Evolutionary conservation across 2,797 vertebrate genomes (phyloP).

Genomic region (Vespertilio murinus): DNA sequence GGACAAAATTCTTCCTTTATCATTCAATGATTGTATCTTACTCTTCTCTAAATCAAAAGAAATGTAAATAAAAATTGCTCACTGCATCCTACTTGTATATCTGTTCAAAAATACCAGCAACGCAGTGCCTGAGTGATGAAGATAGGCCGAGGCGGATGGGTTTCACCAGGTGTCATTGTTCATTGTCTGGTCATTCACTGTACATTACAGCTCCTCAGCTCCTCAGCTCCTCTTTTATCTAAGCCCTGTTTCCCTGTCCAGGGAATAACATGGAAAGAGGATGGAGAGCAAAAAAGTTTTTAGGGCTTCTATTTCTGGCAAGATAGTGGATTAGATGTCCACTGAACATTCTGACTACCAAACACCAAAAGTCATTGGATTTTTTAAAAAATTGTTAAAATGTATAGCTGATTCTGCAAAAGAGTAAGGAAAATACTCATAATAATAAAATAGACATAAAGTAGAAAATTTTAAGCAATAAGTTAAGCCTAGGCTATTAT

Average conservation of each 20-base stretch:
- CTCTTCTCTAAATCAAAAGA: slow-evolving; percentile 5
- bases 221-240: background rate
- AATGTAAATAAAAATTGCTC: background rate
- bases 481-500: background rate
- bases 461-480: background rate
- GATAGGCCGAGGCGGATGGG: background rate
- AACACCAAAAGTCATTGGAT: background rate
- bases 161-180: background rate
- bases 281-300: background rate
- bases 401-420: background rate
- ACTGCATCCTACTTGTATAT: background rate
- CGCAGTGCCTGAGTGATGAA: background rate
- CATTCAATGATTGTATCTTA: background rate
- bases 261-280: background rate
- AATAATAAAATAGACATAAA: background rate
- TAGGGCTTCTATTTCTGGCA: background rate
- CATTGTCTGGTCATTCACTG: background rate
- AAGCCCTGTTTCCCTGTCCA: background rate
- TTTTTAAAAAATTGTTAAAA: background rate
- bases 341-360: background rate
- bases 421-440: background rate
- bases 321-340: background rate
- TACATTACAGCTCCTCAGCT: background rate
- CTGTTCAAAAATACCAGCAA: background rate
- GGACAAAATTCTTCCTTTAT: background rate